Conservation (phyloP, 1,140 invertebrate genomes). For the Patella vulgata region DNA sequence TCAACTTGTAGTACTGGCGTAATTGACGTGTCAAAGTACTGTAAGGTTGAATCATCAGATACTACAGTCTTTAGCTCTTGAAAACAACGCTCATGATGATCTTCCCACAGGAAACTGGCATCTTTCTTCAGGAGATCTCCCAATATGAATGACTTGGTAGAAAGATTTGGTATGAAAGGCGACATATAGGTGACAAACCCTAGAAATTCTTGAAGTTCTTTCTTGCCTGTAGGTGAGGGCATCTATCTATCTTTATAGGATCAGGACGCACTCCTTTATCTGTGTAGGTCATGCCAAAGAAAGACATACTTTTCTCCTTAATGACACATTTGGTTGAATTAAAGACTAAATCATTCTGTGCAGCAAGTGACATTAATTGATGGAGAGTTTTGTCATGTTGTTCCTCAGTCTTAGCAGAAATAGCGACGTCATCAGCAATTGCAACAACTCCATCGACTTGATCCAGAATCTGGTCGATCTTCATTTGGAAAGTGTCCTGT, state of each 20-base stretch:
- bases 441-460: conserved; percentile 54
- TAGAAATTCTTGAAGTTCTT: conserved; percentile 2
- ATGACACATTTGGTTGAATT: conserved; percentile 12
- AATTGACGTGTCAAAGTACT: conserved; percentile 29
- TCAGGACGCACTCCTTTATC: neutral
- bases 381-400: conserved; percentile 4
- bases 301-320: conserved; percentile 1
- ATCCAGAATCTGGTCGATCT: conserved; percentile 55
- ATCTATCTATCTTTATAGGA: neutral
- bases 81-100: conserved; percentile 21
- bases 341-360: conserved; percentile 5
- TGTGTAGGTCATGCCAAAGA: conserved; percentile 12
- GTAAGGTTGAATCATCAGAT: conserved; percentile 16
- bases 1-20: conserved; percentile 17
- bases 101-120: neutral
- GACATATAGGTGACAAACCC: neutral
- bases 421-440: conserved; percentile 31
- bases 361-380: conserved; percentile 3
- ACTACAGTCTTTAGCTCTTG: conserved; percentile 32
- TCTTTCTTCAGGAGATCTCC: conserved; percentile 9
- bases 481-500: conserved; percentile 53
- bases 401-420: neutral
- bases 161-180: neutral
- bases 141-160: neutral
- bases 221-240: neutral